Percentiles rank a stretch among this genome's conserved stretches.
phyloP scores from a whole-genome alignment of 1,140 invertebrate species.

The Asbolus verrucosus region DNA sequence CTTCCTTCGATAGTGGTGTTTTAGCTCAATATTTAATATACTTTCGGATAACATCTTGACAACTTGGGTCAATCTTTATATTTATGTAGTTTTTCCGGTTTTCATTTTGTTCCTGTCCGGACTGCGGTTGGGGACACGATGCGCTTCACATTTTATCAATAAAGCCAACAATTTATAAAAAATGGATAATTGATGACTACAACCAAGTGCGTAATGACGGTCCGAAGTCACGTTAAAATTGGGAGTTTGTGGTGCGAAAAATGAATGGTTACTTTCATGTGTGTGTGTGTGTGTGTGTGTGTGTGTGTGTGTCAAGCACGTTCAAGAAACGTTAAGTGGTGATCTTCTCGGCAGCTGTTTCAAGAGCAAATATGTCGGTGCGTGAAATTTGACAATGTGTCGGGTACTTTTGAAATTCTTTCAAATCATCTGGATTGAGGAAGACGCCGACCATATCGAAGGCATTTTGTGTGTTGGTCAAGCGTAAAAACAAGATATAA shows the following conservation, averaged over 20 bases:
- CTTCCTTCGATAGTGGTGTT: constrained; percentile 28
- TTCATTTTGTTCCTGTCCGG: not conserved
- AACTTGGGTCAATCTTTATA: not conserved
- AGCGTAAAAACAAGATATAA: constrained; percentile 39
- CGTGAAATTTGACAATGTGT: constrained; percentile 38
- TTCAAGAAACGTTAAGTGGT: constrained; percentile 21
- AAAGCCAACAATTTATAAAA: too few relatives aligned
- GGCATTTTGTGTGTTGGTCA: constrained; percentile 37
- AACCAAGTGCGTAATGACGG: not conserved
- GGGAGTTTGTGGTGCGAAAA: constrained; percentile 9
- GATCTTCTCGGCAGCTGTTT: constrained; percentile 15
- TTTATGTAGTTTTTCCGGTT: not conserved
- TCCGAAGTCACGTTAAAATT: constrained; percentile 9
- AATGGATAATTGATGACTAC: not conserved
- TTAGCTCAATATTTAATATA: constrained; percentile 33
- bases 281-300: too few relatives aligned
- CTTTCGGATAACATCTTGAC: constrained; percentile 8
- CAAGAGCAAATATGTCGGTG: constrained; percentile 24
- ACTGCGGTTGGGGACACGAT: not conserved
- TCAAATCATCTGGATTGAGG: constrained; percentile 25
- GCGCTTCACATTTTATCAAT: too few relatives aligned
- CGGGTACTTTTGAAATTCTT: constrained; percentile 31
- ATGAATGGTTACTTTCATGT: constrained; percentile 17
- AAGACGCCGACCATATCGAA: constrained; percentile 34
- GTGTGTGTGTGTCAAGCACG: constrained; percentile 30